These are phyloP conservation scores for Cybosia mesomella DNA, from an alignment of 2,888 invertebrate species.

Conservation along the genomic window DNA sequence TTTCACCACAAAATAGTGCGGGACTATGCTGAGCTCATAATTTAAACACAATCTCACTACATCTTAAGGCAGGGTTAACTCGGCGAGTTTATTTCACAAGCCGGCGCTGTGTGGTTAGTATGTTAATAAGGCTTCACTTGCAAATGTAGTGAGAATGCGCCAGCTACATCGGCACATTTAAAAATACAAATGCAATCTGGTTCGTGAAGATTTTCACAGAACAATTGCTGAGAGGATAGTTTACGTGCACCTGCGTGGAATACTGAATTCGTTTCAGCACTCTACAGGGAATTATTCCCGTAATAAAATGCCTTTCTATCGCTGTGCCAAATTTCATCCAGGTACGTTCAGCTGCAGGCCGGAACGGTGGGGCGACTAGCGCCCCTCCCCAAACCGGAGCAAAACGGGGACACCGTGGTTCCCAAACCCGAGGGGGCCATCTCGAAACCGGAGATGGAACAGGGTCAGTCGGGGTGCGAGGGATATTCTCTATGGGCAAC, in stretches of 20 bases:
- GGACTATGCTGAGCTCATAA: slow-evolving; percentile 18
- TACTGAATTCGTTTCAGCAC: not conserved
- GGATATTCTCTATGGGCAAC: too few species aligned
- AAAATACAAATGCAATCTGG: slow-evolving; percentile 5
- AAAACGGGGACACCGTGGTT: too few species aligned
- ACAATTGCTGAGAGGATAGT: not conserved
- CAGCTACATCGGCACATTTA: not conserved
- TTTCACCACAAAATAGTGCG: slow-evolving; percentile 8
- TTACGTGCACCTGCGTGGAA: not conserved
- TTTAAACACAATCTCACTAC: slow-evolving; percentile 15
- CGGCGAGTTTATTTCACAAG: slow-evolving; percentile 34
- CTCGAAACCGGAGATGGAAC: too few species aligned
- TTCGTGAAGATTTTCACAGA: not conserved
- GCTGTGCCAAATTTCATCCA: too few species aligned
- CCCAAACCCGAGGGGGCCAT: too few species aligned
- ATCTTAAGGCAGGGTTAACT: slow-evolving; percentile 5
- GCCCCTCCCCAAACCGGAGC: too few species aligned
- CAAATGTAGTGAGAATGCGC: slow-evolving; percentile 15
- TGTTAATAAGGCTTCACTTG: slow-evolving; percentile 39
- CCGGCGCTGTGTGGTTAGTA: slow-evolving; percentile 39
- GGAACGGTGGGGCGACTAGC: too few species aligned
- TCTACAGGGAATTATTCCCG: too few species aligned
- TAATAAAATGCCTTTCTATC: too few species aligned
- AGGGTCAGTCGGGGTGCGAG: too few species aligned
- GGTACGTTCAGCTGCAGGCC: too few species aligned